These are phyloP conservation scores for Phymastichus coffea DNA, from an alignment of 1,140 invertebrate genomes.

Conservation along the genomic window DNA sequence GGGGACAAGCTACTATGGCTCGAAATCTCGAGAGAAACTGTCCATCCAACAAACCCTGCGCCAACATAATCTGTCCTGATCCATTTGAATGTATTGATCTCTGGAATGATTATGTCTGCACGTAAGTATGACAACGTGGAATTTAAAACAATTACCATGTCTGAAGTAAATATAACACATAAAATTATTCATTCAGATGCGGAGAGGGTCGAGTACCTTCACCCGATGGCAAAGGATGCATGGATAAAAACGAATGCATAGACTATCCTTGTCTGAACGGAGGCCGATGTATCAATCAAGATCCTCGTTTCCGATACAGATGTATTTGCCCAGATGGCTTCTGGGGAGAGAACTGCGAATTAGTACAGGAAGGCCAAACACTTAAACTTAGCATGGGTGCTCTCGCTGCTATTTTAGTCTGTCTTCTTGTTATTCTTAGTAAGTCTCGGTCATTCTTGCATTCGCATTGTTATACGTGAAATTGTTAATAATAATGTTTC, in stretches of 20 bases:
- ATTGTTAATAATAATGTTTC: conserved; percentile 6
- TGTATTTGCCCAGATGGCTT: conserved; percentile 89
- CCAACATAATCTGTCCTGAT: conserved; percentile 85
- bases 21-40: conserved; percentile 88
- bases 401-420: conserved; percentile 88
- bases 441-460: conserved; percentile 51
- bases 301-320: conserved; percentile 77
- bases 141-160: not conserved
- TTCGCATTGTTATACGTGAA: not conserved
- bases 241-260: conserved; percentile 92
- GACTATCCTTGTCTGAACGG: conserved; percentile 90
- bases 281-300: conserved; percentile 84
- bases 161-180: not conserved
- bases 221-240: conserved; percentile 84
- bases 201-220: conserved; percentile 87
- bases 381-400: conserved; percentile 92
- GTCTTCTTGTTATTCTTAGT: conserved; percentile 92
- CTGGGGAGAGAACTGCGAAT: conserved; percentile 91
- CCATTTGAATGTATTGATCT: conserved; percentile 95
- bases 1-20: conserved; percentile 90
- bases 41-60: conserved; percentile 90
- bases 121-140: conserved; percentile 65
- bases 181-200: conserved; percentile 66
- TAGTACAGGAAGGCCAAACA: conserved; percentile 88
- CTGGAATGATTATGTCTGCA: conserved; percentile 97